Conservation (phyloP, 2,113 vertebrate species). For the Xiphophorus hellerii region DNA sequence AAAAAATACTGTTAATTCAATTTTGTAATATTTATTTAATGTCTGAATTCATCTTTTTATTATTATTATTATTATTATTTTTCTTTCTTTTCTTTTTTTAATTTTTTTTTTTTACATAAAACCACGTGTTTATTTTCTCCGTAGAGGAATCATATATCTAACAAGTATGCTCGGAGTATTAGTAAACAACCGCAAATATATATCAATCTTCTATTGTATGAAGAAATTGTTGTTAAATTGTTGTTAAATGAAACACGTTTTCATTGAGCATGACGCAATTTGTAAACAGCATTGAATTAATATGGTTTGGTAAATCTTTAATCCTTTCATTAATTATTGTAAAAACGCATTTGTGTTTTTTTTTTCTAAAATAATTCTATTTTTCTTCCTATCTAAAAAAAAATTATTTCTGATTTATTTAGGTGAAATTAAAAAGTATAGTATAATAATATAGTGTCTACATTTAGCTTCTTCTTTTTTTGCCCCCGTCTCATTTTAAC, state of each 20-base stretch:
- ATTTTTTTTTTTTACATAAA: neutral
- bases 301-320: no score
- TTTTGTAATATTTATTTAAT: no score
- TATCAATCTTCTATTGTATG: neutral
- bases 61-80: no score
- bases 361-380: neutral
- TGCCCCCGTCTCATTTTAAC: neutral
- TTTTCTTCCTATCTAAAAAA: neutral
- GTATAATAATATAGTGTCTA: neutral
- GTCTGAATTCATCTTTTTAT: neutral
- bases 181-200: neutral
- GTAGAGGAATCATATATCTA: no score
- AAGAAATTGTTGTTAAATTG: no score
- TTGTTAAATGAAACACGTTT: no score
- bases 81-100: no score
- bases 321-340: no score
- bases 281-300: no score
- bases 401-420: neutral
- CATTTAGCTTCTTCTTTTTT: neutral
- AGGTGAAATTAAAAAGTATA: neutral
- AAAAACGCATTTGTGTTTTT: no score
- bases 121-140: neutral
- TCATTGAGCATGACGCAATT: no score
- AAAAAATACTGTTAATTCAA: neutral
- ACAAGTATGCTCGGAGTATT: neutral